These are phyloP conservation scores for Coreius guichenoti DNA, from an alignment of 2,797 vertebrate species.

Conservation along the genomic window DNA sequence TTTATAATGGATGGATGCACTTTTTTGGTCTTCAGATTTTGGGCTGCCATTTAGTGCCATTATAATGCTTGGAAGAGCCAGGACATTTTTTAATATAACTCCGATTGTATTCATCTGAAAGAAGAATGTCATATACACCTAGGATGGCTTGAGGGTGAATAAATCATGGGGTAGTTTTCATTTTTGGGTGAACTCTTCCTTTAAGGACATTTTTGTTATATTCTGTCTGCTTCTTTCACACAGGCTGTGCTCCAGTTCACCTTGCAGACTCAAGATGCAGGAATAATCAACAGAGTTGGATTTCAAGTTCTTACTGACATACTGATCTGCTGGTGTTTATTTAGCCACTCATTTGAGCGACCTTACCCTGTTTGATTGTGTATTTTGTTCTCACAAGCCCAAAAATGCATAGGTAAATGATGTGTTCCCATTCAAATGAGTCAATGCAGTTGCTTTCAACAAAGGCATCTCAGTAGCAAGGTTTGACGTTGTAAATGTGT, in stretches of 20 bases:
- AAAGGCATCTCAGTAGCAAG: not conserved
- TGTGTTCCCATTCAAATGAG: conserved; percentile 31
- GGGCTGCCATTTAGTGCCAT: too few species aligned
- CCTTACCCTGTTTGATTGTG: not conserved
- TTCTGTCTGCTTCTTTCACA: not conserved
- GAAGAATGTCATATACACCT: too few species aligned
- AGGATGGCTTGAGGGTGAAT: too few species aligned
- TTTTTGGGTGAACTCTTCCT: too few species aligned
- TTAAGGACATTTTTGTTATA: not conserved
- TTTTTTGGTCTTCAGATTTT: too few species aligned
- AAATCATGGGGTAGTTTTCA: too few species aligned
- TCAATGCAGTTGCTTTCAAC: conserved; percentile 22
- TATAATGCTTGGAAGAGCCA: too few species aligned
- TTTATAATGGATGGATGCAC: too few species aligned
- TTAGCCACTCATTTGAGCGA: conserved; percentile 5
- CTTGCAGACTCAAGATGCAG: not conserved
- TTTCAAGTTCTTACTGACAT: not conserved
- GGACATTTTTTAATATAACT: too few species aligned
- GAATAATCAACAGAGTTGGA: not conserved
- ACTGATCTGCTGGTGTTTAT: conserved; percentile 4
- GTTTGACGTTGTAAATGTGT: conserved; percentile 25
- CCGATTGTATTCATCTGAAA: too few species aligned
- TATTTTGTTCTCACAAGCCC: conserved; percentile 1
- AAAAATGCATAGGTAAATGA: conserved; percentile 19
- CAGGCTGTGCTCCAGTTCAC: not conserved